phyloP scores from a whole-genome alignment of 1,140 invertebrate species.

The Aphidius ervi region DNA sequence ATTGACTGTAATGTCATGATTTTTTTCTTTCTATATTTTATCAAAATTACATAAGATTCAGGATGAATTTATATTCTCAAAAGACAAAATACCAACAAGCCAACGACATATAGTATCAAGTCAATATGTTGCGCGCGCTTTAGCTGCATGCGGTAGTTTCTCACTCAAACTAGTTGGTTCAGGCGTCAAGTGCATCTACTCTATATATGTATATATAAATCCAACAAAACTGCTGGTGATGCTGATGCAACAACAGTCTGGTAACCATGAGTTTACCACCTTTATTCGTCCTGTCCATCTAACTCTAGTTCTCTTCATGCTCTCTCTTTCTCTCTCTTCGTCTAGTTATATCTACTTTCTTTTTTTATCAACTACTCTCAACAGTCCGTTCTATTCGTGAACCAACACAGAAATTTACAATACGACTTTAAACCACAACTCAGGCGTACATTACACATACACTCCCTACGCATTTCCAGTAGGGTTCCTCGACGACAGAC shows the following conservation, averaged over 20 bases:
- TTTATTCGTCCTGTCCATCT: neutral
- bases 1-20: neutral
- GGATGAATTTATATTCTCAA: neutral
- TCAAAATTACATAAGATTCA: neutral
- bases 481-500: too few relatives aligned
- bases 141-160: constrained; percentile 43
- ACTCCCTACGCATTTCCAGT: too few relatives aligned
- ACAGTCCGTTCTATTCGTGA: too few relatives aligned
- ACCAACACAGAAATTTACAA: too few relatives aligned
- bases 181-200: constrained; percentile 44
- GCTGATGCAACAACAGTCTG: neutral
- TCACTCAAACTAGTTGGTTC: constrained; percentile 31
- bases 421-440: too few relatives aligned
- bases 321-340: neutral
- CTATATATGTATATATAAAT: constrained; percentile 11
- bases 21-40: neutral
- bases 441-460: too few relatives aligned
- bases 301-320: neutral
- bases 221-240: too few relatives aligned
- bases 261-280: constrained; percentile 7
- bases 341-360: neutral
- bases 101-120: neutral
- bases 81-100: neutral
- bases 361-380: neutral
- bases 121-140: constrained; percentile 38